phyloP scores from a whole-genome alignment of 1,140 invertebrate genomes.

The Macrobrachium rosenbergii region DNA sequence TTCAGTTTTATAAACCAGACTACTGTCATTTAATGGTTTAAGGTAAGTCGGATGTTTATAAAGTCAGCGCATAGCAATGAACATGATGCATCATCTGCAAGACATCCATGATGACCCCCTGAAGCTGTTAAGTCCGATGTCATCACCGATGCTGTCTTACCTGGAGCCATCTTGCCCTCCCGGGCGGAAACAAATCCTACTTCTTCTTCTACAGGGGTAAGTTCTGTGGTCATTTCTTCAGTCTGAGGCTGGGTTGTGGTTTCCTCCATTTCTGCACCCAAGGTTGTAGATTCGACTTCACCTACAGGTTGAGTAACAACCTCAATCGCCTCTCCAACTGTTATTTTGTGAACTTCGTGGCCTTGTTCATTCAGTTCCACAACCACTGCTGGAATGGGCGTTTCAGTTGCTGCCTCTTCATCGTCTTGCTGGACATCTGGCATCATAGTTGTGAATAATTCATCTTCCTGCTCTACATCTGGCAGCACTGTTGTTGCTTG shows the following conservation, averaged over 20 bases:
- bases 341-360: conserved; percentile 43
- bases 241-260: not conserved
- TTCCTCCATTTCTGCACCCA: not conserved
- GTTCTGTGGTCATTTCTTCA: conserved; percentile 2
- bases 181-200: conserved; percentile 3
- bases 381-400: conserved; percentile 23
- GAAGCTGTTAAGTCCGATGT: no score
- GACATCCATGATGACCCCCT: no score
- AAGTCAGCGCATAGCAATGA: no score
- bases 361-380: conserved; percentile 41
- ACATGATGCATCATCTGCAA: no score
- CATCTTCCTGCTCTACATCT: conserved; percentile 1
- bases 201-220: conserved; percentile 1
- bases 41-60: no score
- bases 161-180: conserved; percentile 50
- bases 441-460: not conserved
- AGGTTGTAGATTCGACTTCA: not conserved
- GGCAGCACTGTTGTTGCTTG: not conserved
- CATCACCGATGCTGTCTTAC: conserved; percentile 25
- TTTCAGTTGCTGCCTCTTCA: not conserved
- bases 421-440: not conserved
- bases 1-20: no score
- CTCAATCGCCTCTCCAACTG: conserved; percentile 23
- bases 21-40: no score
- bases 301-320: conserved; percentile 27